A percentile compares a stretch with the other conserved stretches of the same genome.
phyloP scores from a whole-genome alignment of 2,797 vertebrate species.

The Propithecus deckenii region DNA sequence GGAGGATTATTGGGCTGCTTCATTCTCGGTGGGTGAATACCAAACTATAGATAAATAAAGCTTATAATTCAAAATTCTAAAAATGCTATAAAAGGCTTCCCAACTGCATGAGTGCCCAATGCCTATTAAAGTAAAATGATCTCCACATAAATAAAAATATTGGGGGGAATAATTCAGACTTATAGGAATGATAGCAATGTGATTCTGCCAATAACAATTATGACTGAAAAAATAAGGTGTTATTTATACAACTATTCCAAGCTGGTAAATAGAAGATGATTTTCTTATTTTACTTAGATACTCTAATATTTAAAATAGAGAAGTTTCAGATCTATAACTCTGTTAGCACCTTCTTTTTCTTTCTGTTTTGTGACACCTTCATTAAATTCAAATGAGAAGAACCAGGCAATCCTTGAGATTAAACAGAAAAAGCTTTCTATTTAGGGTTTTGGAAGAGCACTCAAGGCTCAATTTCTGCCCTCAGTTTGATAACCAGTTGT shows the following conservation, averaged over 20 bases:
- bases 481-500: neutral
- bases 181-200: neutral
- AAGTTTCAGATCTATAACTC: neutral
- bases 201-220: neutral
- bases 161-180: neutral
- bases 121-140: neutral
- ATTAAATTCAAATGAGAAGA: neutral
- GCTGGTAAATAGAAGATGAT: neutral
- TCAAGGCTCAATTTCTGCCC: neutral
- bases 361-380: neutral
- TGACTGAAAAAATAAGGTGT: neutral
- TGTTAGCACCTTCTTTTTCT: neutral
- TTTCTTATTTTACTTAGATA: neutral
- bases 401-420: neutral
- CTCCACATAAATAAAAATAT: neutral
- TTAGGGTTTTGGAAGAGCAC: neutral
- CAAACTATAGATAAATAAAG: neutral
- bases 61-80: neutral
- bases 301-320: neutral
- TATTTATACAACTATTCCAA: neutral
- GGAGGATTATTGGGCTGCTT: neutral
- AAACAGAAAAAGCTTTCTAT: neutral
- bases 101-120: neutral
- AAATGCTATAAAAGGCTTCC: neutral
- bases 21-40: neutral